Evolutionary conservation across 2,888 invertebrate species (phyloP), one percentile per base, ranked within the genome.

Genomic region (Stenolophus ochropezus): DNA sequence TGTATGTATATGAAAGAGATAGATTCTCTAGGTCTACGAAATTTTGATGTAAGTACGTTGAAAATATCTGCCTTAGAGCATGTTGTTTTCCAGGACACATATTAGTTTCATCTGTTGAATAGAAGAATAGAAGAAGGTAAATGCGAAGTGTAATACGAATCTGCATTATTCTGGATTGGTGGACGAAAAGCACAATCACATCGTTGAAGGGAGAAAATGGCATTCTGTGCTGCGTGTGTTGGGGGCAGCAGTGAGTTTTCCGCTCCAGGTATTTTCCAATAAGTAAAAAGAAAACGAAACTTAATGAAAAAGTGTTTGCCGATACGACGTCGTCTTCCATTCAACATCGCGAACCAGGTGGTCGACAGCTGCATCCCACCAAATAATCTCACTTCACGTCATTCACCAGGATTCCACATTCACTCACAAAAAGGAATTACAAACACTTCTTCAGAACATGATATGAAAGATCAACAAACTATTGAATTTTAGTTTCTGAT

Each of bases 301-400:
- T 85, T 87, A 87, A 87, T 87, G 87, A 87, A 87, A 87, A 87
- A 87, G 85, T 86, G 86, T 86, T 85, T 85, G 83, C 84, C 84
- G 85, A 86, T 83, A 83, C 84, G 86, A 86, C 85, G 86, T 84
- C 85, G 27, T 69, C 27, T 27, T 69, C 65, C 11, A 69, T 69
- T 69, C 81, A 83, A 85, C 86, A 85, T 85, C 86, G 86, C 86
- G 86, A 69, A 69, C 16, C 65, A 69, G 65, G 65, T 69, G 65
- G 65, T 18, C 65, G 6, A 16, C 16, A 69, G 27, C 27, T 69
- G 65, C 65, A 69, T 69, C 33, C 33, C 27, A 14, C 25, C 8
- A 42, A 42, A 42, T 42, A 42, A 42, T 42, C 11, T 42, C 33
- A 42, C 33, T 42, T 0, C 11, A 42, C 33, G n/a, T n/a, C n/a